Evolutionary conservation across 2,888 invertebrate species (phyloP).

Genomic region (Fragum fragum): DNA sequence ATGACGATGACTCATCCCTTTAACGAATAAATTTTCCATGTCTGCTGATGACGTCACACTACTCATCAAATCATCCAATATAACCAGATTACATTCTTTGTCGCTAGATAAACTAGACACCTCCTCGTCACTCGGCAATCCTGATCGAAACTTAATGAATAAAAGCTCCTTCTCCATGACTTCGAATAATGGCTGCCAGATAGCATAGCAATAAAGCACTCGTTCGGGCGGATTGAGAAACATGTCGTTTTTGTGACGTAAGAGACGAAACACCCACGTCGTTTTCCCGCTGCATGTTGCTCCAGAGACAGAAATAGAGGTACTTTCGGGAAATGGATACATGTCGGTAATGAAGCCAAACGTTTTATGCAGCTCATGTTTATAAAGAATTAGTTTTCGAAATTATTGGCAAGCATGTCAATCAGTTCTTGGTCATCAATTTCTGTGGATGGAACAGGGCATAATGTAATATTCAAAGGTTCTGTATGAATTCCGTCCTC

Average conservation of each 20-base stretch:
- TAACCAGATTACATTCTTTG: constrained; percentile 26
- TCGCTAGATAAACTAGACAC: constrained; percentile 17
- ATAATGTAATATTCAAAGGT: constrained; percentile 50
- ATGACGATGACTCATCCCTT: constrained; percentile 55
- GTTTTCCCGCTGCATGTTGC: constrained; percentile 17
- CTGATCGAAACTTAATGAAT: constrained; percentile 38
- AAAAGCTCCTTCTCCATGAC: constrained; percentile 44
- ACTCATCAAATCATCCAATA: constrained; percentile 47
- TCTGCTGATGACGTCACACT: constrained; percentile 47
- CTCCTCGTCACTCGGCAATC: constrained; percentile 29
- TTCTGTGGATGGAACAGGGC: constrained; percentile 30
- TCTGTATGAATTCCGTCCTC: constrained; percentile 46
- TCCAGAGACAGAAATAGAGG: constrained; percentile 27
- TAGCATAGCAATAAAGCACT: constrained; percentile 60
- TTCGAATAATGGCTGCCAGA: constrained; percentile 55
- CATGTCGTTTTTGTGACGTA: constrained; percentile 47
- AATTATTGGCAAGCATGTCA: constrained; percentile 31
- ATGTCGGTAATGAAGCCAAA: constrained; percentile 14
- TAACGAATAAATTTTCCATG: constrained; percentile 52
- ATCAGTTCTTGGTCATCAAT: constrained; percentile 40
- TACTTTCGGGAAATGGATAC: constrained; percentile 50
- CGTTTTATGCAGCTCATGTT: background rate
- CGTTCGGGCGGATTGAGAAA: constrained; percentile 46
- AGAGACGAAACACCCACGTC: constrained; percentile 31
- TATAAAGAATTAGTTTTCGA: constrained; percentile 27